Conservation (phyloP, 1,140 invertebrate species). For the Acromyrmex charruanus region DNA sequence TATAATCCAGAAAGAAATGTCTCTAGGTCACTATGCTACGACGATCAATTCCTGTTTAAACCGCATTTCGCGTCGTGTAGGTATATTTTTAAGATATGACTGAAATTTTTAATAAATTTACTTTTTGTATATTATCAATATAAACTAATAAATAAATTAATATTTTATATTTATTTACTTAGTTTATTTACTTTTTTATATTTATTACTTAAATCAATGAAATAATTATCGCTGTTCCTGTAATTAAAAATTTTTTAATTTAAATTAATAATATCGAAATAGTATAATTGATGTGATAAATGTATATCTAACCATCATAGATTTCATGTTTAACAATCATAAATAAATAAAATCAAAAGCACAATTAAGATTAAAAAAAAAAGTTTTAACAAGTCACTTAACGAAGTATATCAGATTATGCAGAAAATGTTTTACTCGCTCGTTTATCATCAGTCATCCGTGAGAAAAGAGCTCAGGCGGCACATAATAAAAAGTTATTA, state of each 20-base stretch:
- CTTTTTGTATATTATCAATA: background rate
- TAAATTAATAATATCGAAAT: background rate
- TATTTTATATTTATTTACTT: background rate
- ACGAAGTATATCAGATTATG: background rate
- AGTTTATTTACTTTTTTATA: background rate
- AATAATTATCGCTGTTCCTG: background rate
- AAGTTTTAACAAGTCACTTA: background rate
- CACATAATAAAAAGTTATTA: slow-evolving; percentile 36
- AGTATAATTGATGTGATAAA: background rate
- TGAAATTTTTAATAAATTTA: background rate
- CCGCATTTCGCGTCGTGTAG: background rate
- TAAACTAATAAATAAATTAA: background rate
- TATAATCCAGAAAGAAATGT: slow-evolving; percentile 74
- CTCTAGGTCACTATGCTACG: slow-evolving; percentile 59
- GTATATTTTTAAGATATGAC: background rate
- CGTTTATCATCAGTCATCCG: slow-evolving; percentile 10
- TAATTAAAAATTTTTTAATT: background rate
- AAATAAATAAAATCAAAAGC: background rate
- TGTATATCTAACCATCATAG: too few species aligned
- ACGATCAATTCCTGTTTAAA: slow-evolving; percentile 22
- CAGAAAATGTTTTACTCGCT: background rate
- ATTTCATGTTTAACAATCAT: background rate
- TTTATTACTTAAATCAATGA: background rate
- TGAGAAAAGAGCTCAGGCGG: background rate
- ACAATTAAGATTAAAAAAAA: background rate